Base-by-base conservation (phyloP, 1,140 invertebrate species). In the Melipona quadrifasciata region DNA sequence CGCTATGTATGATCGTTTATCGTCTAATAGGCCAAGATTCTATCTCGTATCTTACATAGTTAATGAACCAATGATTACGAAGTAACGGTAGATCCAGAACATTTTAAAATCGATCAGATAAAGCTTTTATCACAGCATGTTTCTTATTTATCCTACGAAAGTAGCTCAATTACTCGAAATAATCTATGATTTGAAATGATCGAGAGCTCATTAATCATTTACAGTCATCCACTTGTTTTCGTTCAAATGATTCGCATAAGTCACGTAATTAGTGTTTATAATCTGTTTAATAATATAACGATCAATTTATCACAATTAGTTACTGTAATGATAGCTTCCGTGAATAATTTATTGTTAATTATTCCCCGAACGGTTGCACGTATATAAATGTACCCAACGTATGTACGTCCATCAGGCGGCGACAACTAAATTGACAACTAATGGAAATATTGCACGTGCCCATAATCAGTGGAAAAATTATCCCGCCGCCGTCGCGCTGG, bases 381-480 rank as follows among this genome's bases (percentile, higher is more conserved):
- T 73, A 82, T 80, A 87, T 78, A 85, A 47, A 47, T 47, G 39
- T 76, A 86, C 68, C 72, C 34, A 55, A 64, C 6, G 72, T 79
- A 86, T 5, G 72, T 79, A 86, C 86, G 89, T 91, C 79, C 87
- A 86, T 92, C 90, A 91, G 89, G 91, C 87, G 92, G 71, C 91
- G 92, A 93, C 93, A 93, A 92, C 91, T 93, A 94, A 94, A 93
- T 94, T 92, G 92, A 93, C 92, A 93, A 91, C 90, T 93, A 93
- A 93, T 93, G 93, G 93, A 94, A 93, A 92, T 93, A 93, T 93
- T 92, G 91, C 90, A 85, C 86, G 86, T 80, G 85, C 80, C 79
- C 77, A 70, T 92, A 91, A 91, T 92, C 86, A 84, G 79, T 64
- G 86, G 86, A 89, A 92, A 93, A 90, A 90, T 90, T 82, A 90